Base-by-base conservation (phyloP, 2,113 vertebrate species). In the Sarotherodon lohbergeri region DNA sequence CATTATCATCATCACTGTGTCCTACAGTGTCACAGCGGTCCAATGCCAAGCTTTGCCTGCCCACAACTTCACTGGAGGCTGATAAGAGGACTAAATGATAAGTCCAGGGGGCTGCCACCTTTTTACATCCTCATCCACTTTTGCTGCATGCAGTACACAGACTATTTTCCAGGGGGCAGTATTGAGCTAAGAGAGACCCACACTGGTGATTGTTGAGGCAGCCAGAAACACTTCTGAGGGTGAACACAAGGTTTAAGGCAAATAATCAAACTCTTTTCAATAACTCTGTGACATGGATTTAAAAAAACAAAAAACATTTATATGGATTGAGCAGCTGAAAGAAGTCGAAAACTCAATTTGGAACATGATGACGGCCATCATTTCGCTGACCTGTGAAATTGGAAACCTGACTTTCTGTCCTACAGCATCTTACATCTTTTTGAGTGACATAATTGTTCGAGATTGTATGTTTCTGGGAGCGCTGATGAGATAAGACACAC, bases 111-210 rank as follows among this genome's bases (percentile, higher is more conserved):
- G 82, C 87, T 91, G 87, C 84, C 86, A 91, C 83, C 79, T 93
- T 93, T 91, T 88, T 41, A 88, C 78, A 82, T n/a, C 27, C 80
- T 82, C 9, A 56, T 34, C 34, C 36, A 68, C 27, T 50, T 85
- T 48, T 19, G 46, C 17, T 66, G 52, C 16, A 32, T 94, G 95
- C 93, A 94, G 76, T 95, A 55, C 91, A 82, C 13, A 17, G 12
- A 56, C 8, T 63, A 13, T 61, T 36, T 93, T 93, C 94, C 90
- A 96, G 95, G 94, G 95, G 95, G 95, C 95, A 95, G 63, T 95
- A 92, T 96, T 96, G 93, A 95, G 87, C 94, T 88, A 78, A 92
- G 82, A 92, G 92, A 95, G 59, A 91, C 29, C 48, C 34, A 55
- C 32, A 57, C 48, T 46, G 4, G 17, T 24, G 36, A 84, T 54